Percentiles rank a stretch among this genome's conserved stretches.
Conservation (phyloP, 2,888 invertebrate genomes). For the Rosalia funebris region DNA sequence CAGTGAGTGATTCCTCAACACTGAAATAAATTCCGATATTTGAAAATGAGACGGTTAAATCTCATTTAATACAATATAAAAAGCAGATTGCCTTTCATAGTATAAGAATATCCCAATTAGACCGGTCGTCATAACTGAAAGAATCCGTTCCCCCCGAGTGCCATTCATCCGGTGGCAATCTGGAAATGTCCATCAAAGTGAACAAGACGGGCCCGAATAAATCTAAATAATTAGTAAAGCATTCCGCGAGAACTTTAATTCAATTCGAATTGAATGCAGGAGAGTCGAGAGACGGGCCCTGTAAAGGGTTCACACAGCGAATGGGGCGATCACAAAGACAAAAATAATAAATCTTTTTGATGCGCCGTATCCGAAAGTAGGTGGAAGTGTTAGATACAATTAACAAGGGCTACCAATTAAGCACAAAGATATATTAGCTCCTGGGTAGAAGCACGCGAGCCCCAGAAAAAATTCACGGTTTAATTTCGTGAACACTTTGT, state of each 20-base stretch:
- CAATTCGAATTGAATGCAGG: conserved; percentile 10
- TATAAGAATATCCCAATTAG: no score
- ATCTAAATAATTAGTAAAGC: conserved; percentile 13
- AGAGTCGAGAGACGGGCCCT: conserved; percentile 1
- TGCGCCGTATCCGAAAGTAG: not conserved
- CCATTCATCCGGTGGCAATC: conserved; percentile 8
- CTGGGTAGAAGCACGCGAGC: not conserved
- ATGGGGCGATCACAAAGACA: not conserved
- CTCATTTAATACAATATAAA: no score
- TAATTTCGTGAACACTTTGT: conserved; percentile 10
- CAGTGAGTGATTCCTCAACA: no score
- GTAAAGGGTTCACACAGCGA: conserved; percentile 8
- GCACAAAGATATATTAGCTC: conserved; percentile 14
- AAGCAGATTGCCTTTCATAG: no score
- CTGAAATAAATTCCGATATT: no score
- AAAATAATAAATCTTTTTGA: conserved; percentile 23
- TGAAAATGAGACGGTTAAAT: no score
- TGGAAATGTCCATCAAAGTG: conserved; percentile 13
- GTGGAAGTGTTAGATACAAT: conserved; percentile 16
- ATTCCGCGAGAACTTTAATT: conserved; percentile 7
- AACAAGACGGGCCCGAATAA: conserved; percentile 3
- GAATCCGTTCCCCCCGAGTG: not conserved
- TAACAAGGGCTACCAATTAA: conserved; percentile 16
- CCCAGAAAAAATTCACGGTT: not conserved
- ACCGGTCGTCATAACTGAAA: no score